Evolutionary conservation across 2,888 invertebrate species (phyloP), one percentile per base, ranked within the genome.

Genomic region (Stenichneumon culpator): DNA sequence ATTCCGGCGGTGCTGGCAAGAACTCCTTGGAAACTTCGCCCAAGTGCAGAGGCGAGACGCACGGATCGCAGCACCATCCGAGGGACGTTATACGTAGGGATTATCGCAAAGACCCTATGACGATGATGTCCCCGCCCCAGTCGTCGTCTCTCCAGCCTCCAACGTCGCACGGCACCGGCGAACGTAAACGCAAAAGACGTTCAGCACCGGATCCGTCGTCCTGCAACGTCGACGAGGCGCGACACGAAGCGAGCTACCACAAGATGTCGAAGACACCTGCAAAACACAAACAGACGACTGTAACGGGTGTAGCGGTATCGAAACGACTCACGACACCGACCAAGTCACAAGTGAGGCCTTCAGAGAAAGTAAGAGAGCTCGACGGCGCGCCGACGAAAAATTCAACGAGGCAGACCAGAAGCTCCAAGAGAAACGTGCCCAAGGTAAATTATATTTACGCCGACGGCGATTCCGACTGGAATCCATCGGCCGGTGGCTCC

Each of bases 391-490:
- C 82, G n/a, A 82, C 52, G 7, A 88, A 89, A 75, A 86, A 82
- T 70, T 52, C 82, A 47, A 67, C 85, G 19, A 90, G 88, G 75
- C 90, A 89, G 87, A 93, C 91, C 1, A 90, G 93, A 86, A 92
- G 92, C 85, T 93, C 93, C 72, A 92, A 91, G 78, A 89, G 93
- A 88, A 92, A 91, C 84, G 87, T 92, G 79, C 92, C 93, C 82
- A 93, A 91, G 86, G 92, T 93, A 57, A 92, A 92, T 89, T 93
- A 94, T 88, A 91, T 89, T 79, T 93, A 92, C 86, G 86, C 91
- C 79, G 93, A 93, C 84, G 87, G 90, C 67, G 93, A 93, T 88
- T 89, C 90, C 65, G 93, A 93, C 77, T 92, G 91, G 89, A 91
- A 91, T 90, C 91, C 92, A 88, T 92, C 91, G 89, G 90, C 88